These are phyloP conservation scores for Fistularia commersonii DNA, from an alignment of 2,797 vertebrate genomes.

Conservation along the genomic window DNA sequence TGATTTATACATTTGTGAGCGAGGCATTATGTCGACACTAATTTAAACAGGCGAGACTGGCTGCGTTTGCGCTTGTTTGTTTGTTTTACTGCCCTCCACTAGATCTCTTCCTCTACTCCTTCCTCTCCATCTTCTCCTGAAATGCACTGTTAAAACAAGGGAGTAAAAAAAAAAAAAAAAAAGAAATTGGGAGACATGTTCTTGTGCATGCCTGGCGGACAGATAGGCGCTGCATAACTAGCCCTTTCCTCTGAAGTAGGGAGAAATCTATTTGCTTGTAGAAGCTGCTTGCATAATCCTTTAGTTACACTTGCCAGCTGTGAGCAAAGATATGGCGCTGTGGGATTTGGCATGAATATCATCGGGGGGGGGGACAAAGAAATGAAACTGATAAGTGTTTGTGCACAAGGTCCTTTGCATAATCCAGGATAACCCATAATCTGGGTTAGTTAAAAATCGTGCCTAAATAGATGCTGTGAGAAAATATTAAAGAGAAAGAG, in stretches of 20 bases:
- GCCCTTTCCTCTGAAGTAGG: conserved; percentile 79
- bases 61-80: conserved; percentile 19
- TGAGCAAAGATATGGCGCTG: conserved; percentile 85
- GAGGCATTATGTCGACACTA: neutral
- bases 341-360: conserved; percentile 82
- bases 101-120: conserved; percentile 11
- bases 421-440: conserved; percentile 79
- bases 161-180: conserved; percentile 24
- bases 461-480: conserved; percentile 53
- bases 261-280: conserved; percentile 84
- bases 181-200: conserved; percentile 58
- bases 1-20: conserved; percentile 7
- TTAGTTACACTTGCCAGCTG: conserved; percentile 92
- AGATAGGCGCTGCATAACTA: conserved; percentile 75
- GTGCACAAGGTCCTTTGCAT: conserved; percentile 74
- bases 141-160: conserved; percentile 71
- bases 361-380: conserved; percentile 78
- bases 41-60: neutral
- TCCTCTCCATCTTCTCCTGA: conserved; percentile 36
- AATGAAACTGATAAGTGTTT: conserved; percentile 81
- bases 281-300: conserved; percentile 90
- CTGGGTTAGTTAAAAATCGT: conserved; percentile 65
- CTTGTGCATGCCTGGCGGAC: conserved; percentile 76
- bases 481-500: conserved; percentile 48
- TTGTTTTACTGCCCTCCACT: conserved; percentile 25